Evolutionary conservation across 1,140 invertebrate species (phyloP).

Genomic region (Caerostris darwini): DNA sequence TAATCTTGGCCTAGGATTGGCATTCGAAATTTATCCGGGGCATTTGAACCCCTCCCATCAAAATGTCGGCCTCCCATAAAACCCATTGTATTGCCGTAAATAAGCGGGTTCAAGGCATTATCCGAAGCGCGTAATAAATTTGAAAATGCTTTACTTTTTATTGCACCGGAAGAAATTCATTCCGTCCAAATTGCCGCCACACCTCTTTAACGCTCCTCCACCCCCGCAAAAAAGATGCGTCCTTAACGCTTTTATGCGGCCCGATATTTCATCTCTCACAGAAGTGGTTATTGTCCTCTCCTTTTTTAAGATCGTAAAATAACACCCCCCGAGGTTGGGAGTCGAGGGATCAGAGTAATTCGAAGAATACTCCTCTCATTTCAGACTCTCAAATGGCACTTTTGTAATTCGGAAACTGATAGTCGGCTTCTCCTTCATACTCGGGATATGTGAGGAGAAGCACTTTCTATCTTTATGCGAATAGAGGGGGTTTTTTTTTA

Average conservation of each 20-base stretch:
- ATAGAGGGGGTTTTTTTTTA: no score
- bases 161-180: slow-evolving; percentile 56
- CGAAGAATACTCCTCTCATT: neutral
- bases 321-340: neutral
- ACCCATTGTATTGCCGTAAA: slow-evolving; percentile 46
- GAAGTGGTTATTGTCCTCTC: neutral
- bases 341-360: neutral
- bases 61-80: neutral
- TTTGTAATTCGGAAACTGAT: slow-evolving; percentile 1
- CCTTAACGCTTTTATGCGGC: neutral
- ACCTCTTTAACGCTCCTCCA: neutral
- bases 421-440: neutral
- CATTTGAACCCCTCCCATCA: neutral
- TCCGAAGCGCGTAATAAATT: neutral
- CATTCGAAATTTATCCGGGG: slow-evolving; percentile 12
- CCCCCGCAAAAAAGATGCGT: neutral
- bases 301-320: slow-evolving; percentile 50
- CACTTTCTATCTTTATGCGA: no score
- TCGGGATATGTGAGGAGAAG: no score
- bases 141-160: slow-evolving; percentile 59
- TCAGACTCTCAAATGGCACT: neutral
- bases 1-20: neutral
- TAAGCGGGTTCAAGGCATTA: neutral
- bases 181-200: slow-evolving; percentile 29
- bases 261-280: slow-evolving; percentile 52